Evolutionary conservation across 2,113 vertebrate genomes (phyloP).

Genomic region (Irena cyanogastra): DNA sequence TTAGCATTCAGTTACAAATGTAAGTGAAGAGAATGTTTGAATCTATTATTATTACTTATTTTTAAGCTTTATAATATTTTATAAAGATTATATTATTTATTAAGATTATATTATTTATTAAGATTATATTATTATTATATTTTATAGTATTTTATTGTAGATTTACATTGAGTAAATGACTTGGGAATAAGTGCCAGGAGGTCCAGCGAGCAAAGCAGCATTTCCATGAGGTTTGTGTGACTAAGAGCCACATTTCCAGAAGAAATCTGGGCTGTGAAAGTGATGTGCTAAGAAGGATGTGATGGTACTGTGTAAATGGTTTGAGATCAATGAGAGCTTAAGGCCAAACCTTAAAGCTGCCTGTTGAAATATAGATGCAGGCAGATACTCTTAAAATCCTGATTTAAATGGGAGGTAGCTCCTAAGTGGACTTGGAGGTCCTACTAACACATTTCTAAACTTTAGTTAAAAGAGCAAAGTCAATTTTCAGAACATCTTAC

Average conservation of each 20-base stretch:
- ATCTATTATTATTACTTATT: neutral
- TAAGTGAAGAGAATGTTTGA: neutral
- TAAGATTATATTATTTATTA: neutral
- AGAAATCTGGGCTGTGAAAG: neutral
- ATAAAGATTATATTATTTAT: neutral
- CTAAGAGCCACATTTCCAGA: neutral
- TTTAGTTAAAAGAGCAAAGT: neutral
- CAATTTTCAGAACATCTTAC: neutral
- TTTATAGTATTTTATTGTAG: neutral
- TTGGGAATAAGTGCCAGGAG: neutral
- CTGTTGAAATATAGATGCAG: neutral
- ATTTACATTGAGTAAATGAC: neutral
- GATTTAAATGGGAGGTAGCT: neutral
- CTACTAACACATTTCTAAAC: neutral
- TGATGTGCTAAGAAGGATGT: neutral
- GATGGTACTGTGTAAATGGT: neutral
- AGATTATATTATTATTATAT: neutral
- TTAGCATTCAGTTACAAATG: neutral
- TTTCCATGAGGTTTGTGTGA: neutral
- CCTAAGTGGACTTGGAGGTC: neutral
- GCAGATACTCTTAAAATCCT: neutral
- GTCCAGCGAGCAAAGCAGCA: neutral
- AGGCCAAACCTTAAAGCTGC: neutral
- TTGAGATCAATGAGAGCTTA: neutral
- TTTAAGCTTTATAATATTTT: neutral